Percentiles rank a stretch among this genome's conserved stretches.
These are phyloP conservation scores for Neoscelio sp. DNA, from an alignment of 2,888 invertebrate species.

Conservation along the genomic window DNA sequence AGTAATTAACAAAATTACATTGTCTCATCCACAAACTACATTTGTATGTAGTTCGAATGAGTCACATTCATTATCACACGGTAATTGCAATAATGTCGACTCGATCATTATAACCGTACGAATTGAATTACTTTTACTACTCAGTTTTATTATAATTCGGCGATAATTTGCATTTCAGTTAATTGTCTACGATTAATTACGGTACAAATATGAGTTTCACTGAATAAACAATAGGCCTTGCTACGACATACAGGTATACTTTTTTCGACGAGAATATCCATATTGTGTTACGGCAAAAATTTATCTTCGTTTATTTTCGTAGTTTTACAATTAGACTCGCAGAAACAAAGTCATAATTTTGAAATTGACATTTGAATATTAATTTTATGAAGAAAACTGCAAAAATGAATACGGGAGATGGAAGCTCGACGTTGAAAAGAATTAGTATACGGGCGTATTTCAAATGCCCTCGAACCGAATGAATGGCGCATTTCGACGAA, in stretches of 20 bases:
- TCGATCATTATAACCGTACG: neutral
- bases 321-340: neutral
- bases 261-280: too few relatives aligned
- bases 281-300: too few relatives aligned
- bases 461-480: slow-evolving; percentile 37
- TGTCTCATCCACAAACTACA: too few relatives aligned
- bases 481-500: slow-evolving; percentile 39
- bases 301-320: neutral
- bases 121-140: slow-evolving; percentile 1
- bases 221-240: neutral
- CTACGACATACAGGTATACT: too few relatives aligned
- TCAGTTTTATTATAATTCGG: slow-evolving; percentile 10
- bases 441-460: slow-evolving; percentile 23
- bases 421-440: slow-evolving; percentile 38
- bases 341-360: slow-evolving; percentile 11
- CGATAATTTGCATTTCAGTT: slow-evolving; percentile 1
- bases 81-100: neutral
- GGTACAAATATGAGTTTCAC: slow-evolving; percentile 1
- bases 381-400: slow-evolving; percentile 15
- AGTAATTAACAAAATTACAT: too few relatives aligned
- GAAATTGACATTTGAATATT: slow-evolving; percentile 22
- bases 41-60: too few relatives aligned
- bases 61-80: too few relatives aligned
- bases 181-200: slow-evolving; percentile 10
- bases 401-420: slow-evolving; percentile 20